Conservation (phyloP, 2,888 invertebrate genomes). For the Nebria salina region DNA sequence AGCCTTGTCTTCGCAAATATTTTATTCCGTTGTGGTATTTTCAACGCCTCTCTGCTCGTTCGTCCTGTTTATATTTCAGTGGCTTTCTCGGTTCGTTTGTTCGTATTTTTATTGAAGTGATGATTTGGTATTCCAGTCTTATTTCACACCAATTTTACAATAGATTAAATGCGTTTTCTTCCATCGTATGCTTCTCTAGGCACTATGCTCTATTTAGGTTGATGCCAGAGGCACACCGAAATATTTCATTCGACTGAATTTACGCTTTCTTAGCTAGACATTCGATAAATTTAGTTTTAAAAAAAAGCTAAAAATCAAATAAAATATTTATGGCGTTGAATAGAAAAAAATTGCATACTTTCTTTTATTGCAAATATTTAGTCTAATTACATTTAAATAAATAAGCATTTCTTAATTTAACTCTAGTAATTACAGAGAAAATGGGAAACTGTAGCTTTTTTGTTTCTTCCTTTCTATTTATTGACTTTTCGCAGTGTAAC, state of each 20-base stretch:
- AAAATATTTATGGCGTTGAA: too few species aligned
- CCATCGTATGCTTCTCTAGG: neutral
- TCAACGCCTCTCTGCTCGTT: neutral
- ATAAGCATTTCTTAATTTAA: too few species aligned
- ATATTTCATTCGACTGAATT: neutral
- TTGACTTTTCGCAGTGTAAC: neutral
- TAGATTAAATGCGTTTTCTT: constrained; percentile 34
- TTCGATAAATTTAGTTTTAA: too few species aligned
- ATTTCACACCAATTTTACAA: constrained; percentile 46
- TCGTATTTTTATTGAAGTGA: constrained; percentile 44
- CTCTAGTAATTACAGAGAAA: neutral
- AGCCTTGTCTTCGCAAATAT: constrained; percentile 5
- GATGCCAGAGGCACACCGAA: neutral
- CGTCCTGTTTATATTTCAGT: constrained; percentile 19
- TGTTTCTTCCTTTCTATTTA: neutral
- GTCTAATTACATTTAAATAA: too few species aligned
- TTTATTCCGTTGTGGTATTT: constrained; percentile 20
- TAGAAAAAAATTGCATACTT: too few species aligned
- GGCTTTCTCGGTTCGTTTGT: constrained; percentile 41
- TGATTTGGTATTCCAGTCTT: constrained; percentile 47
- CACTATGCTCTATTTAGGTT: neutral
- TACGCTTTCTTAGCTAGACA: too few species aligned
- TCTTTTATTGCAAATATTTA: too few species aligned
- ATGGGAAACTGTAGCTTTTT: neutral
- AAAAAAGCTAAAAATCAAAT: too few species aligned